A percentile compares a stretch with the other conserved stretches of the same genome.
phyloP scores from a whole-genome alignment of 2,113 vertebrate genomes.

The Tetrax tetrax region DNA sequence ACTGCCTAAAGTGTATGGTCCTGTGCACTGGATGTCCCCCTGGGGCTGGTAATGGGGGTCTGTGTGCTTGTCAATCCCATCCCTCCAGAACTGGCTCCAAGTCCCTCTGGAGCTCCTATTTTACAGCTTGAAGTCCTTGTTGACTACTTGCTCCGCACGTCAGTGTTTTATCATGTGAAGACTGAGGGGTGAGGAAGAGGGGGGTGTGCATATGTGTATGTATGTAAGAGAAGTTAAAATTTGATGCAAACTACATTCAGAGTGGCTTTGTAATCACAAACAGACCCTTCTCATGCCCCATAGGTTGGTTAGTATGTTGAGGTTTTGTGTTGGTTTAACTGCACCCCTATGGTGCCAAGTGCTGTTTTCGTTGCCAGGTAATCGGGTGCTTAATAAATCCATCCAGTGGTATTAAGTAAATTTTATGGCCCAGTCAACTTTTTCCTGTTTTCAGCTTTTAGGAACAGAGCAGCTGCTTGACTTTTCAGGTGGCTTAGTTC shows the following conservation, averaged over 20 bases:
- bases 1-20: not conserved
- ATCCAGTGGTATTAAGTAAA: slow-evolving; percentile 11
- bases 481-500: not conserved
- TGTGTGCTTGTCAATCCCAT: not conserved
- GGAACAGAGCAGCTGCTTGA: slow-evolving; percentile 5
- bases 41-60: not conserved
- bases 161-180: not conserved
- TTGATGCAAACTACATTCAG: not conserved
- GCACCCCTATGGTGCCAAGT: not conserved
- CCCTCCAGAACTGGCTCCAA: not conserved
- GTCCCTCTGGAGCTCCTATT: not conserved
- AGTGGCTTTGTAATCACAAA: not conserved
- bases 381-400: slow-evolving; percentile 51
- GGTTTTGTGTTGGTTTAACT: not conserved
- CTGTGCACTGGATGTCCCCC: not conserved
- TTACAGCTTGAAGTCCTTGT: not conserved
- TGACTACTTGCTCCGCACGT: not conserved
- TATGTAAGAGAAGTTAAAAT: not conserved
- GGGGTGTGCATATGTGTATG: fast-evolving
- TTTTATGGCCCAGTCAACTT: slow-evolving; percentile 23
- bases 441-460: slow-evolving; percentile 36
- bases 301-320: not conserved
- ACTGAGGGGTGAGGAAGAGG: not conserved
- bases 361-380: slow-evolving; percentile 35
- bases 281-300: not conserved